A percentile compares a stretch with the other conserved stretches of the same genome.
phyloP scores from a whole-genome alignment of 2,797 vertebrate genomes.

The Sebastes matsubarae region DNA sequence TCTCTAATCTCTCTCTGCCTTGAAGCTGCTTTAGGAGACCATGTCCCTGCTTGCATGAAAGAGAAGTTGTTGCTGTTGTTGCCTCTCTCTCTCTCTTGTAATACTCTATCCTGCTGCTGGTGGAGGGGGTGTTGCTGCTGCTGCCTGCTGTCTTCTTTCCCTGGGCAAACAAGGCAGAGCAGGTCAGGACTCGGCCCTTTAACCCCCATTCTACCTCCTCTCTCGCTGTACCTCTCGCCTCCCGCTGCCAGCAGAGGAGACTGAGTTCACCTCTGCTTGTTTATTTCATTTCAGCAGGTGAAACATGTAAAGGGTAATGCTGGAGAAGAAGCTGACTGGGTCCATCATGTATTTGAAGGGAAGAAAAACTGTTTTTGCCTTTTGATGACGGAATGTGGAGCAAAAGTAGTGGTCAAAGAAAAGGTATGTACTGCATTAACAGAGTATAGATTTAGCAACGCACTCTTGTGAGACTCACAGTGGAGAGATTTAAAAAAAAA shows the following conservation, averaged over 20 bases:
- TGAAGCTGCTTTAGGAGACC: conserved; percentile 64
- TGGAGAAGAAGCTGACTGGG: neutral
- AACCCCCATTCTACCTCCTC: conserved; percentile 3
- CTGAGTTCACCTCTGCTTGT: neutral
- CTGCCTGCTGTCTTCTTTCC: conserved; percentile 45
- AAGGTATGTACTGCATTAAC: neutral
- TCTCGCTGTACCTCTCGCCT: conserved; percentile 6
- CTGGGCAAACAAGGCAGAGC: conserved; percentile 70
- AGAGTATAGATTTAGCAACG: neutral
- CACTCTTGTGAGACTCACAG: neutral
- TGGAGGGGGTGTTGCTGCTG: conserved; percentile 44
- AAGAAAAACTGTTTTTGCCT: neutral
- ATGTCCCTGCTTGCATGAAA: conserved; percentile 69
- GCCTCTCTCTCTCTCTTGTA: conserved; percentile 21
- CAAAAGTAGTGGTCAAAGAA: neutral
- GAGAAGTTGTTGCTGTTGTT: conserved; percentile 37
- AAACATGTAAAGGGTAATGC: neutral
- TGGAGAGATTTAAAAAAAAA: too few relatives aligned
- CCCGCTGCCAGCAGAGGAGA: neutral
- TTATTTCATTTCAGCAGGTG: neutral
- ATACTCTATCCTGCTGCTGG: conserved; percentile 39
- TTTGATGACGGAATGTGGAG: neutral
- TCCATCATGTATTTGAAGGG: neutral
- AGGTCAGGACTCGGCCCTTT: conserved; percentile 67
- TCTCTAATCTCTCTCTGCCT: conserved; percentile 75